These are phyloP conservation scores for Lasioglossum oenotherae DNA, from an alignment of 2,888 invertebrate species.

Conservation along the genomic window DNA sequence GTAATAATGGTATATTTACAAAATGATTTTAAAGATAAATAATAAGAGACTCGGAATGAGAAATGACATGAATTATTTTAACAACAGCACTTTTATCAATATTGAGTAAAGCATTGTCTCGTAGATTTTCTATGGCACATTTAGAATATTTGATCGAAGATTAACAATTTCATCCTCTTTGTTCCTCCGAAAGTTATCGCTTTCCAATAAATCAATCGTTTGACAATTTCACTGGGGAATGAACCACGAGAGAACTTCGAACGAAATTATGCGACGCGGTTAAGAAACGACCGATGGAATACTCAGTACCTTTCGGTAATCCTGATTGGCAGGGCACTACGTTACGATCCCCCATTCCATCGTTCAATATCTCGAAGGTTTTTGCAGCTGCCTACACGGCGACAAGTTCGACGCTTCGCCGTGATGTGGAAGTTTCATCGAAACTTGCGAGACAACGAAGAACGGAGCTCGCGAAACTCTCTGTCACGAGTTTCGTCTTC, in stretches of 20 bases:
- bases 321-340: constrained; percentile 67
- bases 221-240: constrained; percentile 29
- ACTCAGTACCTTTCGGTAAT: constrained; percentile 51
- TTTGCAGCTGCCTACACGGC: constrained; percentile 52
- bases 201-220: constrained; percentile 13
- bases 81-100: neutral
- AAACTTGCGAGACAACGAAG: constrained; percentile 66
- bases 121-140: neutral
- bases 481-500: constrained; percentile 53
- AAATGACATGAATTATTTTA: neutral
- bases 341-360: constrained; percentile 38
- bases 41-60: neutral
- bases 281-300: constrained; percentile 36
- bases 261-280: constrained; percentile 34
- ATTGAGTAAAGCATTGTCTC: neutral
- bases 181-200: neutral
- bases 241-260: constrained; percentile 41
- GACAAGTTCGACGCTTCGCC: constrained; percentile 65
- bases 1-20: too few species aligned
- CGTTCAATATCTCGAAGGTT: constrained; percentile 49
- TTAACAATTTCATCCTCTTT: neutral
- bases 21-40: neutral
- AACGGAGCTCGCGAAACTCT: constrained; percentile 61
- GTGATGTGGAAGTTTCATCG: constrained; percentile 56
- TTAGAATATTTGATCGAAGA: neutral